Percentiles rank a stretch among this genome's conserved stretches.
phyloP scores from a whole-genome alignment of 2,113 vertebrate genomes.

The Stictonetta naevosa region DNA sequence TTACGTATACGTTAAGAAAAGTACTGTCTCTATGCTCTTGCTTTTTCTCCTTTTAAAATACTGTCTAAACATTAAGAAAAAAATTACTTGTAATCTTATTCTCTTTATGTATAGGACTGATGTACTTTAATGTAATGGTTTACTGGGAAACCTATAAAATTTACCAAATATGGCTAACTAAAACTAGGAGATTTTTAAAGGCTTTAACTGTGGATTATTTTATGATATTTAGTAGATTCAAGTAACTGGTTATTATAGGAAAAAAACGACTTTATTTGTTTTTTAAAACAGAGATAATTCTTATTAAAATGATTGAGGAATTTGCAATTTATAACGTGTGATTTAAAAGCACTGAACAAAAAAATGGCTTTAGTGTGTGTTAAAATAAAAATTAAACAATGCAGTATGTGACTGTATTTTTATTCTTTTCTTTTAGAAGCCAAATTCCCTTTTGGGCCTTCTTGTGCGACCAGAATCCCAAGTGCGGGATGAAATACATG shows the following conservation, averaged over 20 bases:
- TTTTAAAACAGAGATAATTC: not conserved
- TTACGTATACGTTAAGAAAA: not conserved
- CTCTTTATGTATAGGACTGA: not conserved
- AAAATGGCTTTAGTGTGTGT: not conserved
- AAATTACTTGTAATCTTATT: not conserved
- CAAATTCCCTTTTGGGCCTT: constrained; percentile 83
- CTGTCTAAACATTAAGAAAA: not conserved
- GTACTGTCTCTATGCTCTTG: not conserved
- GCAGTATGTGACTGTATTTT: not conserved
- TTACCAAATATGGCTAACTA: not conserved
- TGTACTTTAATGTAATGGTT: not conserved
- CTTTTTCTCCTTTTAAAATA: not conserved
- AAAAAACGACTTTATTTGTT: not conserved
- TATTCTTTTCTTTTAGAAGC: constrained; percentile 75
- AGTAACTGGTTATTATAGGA: not conserved
- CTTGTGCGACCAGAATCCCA: constrained; percentile 81
- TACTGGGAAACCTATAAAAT: not conserved
- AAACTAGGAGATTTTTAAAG: not conserved
- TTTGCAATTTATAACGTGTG: not conserved
- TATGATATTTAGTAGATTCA: not conserved
- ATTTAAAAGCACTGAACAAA: not conserved
- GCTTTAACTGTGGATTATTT: not conserved
- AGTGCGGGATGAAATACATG: constrained; percentile 71
- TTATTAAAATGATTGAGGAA: not conserved
- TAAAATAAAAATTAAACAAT: not conserved